These are phyloP conservation scores for Amphilophus citrinellus DNA, from an alignment of 2,113 vertebrate species.

Conservation along the genomic window DNA sequence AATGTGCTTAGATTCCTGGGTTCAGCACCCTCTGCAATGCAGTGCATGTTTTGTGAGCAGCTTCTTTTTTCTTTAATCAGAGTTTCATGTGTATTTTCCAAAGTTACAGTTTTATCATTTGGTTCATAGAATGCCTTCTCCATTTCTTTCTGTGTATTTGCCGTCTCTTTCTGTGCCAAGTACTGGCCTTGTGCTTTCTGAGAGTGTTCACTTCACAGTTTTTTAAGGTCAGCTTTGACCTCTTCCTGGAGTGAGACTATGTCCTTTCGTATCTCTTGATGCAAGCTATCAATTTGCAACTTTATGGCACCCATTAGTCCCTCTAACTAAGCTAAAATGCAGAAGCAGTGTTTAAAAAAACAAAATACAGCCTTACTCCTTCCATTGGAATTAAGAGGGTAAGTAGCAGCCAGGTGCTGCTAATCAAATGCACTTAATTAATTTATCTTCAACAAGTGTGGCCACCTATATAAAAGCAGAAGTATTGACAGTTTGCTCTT, in stretches of 20 bases:
- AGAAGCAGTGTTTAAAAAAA: background rate
- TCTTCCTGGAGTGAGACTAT: background rate
- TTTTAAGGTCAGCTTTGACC: background rate
- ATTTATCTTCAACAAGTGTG: background rate
- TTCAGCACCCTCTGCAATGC: background rate
- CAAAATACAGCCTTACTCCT: background rate
- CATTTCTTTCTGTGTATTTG: background rate
- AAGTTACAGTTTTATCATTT: background rate
- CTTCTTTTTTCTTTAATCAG: background rate
- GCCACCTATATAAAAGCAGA: no score
- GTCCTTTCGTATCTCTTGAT: background rate
- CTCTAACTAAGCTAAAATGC: background rate
- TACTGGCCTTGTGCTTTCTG: background rate
- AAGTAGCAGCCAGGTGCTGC: conserved; percentile 2
- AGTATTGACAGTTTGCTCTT: background rate
- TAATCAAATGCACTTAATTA: conserved; percentile 6
- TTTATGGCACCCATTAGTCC: background rate
- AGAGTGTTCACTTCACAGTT: conserved; percentile 3
- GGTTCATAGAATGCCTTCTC: background rate
- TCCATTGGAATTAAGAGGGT: background rate
- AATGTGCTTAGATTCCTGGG: background rate
- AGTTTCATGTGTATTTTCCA: background rate
- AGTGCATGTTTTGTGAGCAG: background rate
- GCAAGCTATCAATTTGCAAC: conserved; percentile 1
- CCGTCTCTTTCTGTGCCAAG: background rate